A percentile compares a stretch with the other conserved stretches of the same genome.
phyloP scores from a whole-genome alignment of 2,888 invertebrate genomes.

The Corbicula japonica region DNA sequence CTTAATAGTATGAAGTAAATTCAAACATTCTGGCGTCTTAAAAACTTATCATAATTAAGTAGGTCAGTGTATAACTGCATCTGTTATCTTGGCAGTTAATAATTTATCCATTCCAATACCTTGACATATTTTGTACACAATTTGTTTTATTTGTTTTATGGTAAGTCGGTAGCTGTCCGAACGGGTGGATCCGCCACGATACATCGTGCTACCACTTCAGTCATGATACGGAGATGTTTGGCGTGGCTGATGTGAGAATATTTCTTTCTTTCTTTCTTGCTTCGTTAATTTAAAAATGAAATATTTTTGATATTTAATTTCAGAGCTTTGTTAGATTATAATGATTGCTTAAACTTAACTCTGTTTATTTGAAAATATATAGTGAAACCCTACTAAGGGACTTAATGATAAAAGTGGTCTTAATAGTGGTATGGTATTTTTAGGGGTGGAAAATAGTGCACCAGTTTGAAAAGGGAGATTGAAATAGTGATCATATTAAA shows the following conservation, averaged over 20 bases:
- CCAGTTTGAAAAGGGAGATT: neutral
- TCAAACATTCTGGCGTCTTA: too few relatives aligned
- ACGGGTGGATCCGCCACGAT: neutral
- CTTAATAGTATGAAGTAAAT: too few relatives aligned
- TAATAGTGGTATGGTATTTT: neutral
- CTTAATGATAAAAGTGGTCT: neutral
- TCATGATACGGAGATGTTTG: neutral
- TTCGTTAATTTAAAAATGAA: too few relatives aligned
- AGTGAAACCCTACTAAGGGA: neutral
- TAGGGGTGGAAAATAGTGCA: neutral
- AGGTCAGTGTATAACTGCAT: too few relatives aligned
- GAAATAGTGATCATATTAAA: neutral
- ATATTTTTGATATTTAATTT: too few relatives aligned
- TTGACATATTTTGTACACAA: too few relatives aligned
- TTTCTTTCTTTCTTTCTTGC: neutral
- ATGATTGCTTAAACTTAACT: neutral
- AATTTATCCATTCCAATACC: too few relatives aligned
- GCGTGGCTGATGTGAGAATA: neutral
- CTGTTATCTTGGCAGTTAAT: too few relatives aligned
- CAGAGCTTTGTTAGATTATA: too few relatives aligned
- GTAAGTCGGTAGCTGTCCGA: neutral
- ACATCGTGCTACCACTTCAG: conserved; percentile 1
- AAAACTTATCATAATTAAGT: too few relatives aligned
- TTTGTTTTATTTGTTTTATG: too few relatives aligned
- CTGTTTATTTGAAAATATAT: neutral